Percentiles rank a stretch among this genome's conserved stretches.
Evolutionary conservation across 2,888 invertebrate genomes (phyloP).

Genomic region (Diloba caeruleocephala): DNA sequence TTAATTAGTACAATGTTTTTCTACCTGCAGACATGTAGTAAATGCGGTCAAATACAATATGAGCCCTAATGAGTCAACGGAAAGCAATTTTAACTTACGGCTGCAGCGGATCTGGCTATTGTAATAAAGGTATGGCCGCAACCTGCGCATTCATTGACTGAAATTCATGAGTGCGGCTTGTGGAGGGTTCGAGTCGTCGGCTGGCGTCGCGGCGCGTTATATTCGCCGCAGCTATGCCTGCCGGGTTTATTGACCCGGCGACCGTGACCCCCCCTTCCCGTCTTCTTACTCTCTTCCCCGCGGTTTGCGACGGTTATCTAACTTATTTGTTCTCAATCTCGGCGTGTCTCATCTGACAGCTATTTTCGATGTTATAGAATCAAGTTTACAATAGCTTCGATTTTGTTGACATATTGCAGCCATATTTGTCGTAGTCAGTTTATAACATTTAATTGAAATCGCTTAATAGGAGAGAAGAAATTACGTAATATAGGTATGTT

Average conservation of each 20-base stretch:
- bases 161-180: slow-evolving; percentile 58
- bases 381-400: slow-evolving; percentile 3
- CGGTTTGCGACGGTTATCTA: slow-evolving; percentile 56
- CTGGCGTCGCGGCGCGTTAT: slow-evolving; percentile 62
- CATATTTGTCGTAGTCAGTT: too few relatives aligned
- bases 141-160: slow-evolving; percentile 61
- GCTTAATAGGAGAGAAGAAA: too few relatives aligned
- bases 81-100: slow-evolving; percentile 43
- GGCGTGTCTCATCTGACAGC: slow-evolving; percentile 16
- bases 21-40: slow-evolving; percentile 26
- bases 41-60: slow-evolving; percentile 45
- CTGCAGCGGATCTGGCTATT: slow-evolving; percentile 45
- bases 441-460: too few relatives aligned
- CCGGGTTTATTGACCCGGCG: slow-evolving; percentile 80
- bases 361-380: slow-evolving; percentile 15
- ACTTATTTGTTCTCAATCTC: slow-evolving; percentile 61
- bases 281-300: slow-evolving; percentile 37
- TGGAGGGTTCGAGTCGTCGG: slow-evolving; percentile 54
- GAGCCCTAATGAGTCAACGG: slow-evolving; percentile 43
- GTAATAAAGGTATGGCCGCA: slow-evolving; percentile 47
- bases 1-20: slow-evolving; percentile 38
- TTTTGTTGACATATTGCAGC: slow-evolving; percentile 3
- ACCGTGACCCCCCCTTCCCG: slow-evolving; percentile 77
- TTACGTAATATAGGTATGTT: too few relatives aligned
- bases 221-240: slow-evolving; percentile 67